Evolutionary conservation across 2,113 vertebrate species (phyloP).

Genomic region (Platysternon megacephalum): DNA sequence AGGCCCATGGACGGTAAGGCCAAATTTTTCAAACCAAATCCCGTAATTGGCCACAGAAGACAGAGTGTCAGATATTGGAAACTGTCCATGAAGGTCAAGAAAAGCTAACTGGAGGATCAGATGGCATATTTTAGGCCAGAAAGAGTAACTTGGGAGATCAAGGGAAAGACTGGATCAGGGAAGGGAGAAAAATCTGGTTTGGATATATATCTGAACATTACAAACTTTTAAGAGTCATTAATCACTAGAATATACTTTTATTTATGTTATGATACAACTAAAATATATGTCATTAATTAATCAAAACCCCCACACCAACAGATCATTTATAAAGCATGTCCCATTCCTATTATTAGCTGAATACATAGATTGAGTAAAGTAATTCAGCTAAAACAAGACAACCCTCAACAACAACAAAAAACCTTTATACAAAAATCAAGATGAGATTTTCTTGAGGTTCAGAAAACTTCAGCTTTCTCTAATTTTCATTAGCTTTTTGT

Average conservation of each 20-base stretch:
- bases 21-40: not conserved
- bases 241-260: not conserved
- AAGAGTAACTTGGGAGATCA: not conserved
- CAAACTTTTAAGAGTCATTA: not conserved
- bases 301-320: not conserved
- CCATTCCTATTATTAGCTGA: rapidly evolving
- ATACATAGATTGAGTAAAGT: not conserved
- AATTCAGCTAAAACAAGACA: not conserved
- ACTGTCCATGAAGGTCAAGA: not conserved
- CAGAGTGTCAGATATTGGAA: not conserved
- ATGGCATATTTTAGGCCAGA: not conserved
- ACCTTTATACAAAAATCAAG: not conserved
- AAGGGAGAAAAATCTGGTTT: not conserved
- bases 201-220: not conserved
- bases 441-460: not conserved
- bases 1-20: not conserved
- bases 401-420: not conserved
- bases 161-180: not conserved
- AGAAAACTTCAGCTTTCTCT: not conserved
- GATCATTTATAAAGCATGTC: not conserved
- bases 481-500: not conserved
- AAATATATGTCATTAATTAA: not conserved
- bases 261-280: not conserved
- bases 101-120: not conserved
- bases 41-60: not conserved